Evolutionary conservation across 2,797 vertebrate species (phyloP), one percentile per base, ranked within the genome.

Genomic region (Lagocephalus sceleratus): DNA sequence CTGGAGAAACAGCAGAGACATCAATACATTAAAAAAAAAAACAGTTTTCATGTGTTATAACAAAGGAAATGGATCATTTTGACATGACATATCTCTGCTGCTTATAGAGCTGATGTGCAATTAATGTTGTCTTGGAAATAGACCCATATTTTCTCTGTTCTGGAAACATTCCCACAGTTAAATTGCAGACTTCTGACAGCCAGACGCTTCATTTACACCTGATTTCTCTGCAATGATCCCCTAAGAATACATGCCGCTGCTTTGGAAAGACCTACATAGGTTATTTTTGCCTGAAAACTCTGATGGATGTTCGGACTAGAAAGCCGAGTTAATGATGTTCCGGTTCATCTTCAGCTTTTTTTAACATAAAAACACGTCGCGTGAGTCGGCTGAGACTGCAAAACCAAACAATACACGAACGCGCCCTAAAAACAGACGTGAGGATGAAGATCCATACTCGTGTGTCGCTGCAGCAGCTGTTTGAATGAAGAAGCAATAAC

Each of bases 401-500:
- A 61, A 54, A 45, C 47, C 53, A 50, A 52, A 38, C 10, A 2
- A 5, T 52, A 25, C 2, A 2, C 8, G 12, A 63, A 39, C 59
- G 35, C 14, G 8, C 7, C 25, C 29, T 26, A 73, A 68, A 56
- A 54, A 57, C 29, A 60, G 58, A 50, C 44, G 71, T 63, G 54
- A 58, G 63, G 47, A 46, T 23, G 66, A 73, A 66, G 73, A 76
- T 77, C 71, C 71, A 70, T 78, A 64, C 65, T 61, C 39, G 63
- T 63, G 58, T 59, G 64, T 54, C 19, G 17, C 42, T 64, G 75
- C 63, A 72, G 69, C 47, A 51, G 54, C 60, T 63, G 66, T 68
- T 55, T 0, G 12, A 61, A 63, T 58, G 49, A 77, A 83, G 85
- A 89, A 85, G 83, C 81, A 91, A 86, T 86, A 76, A 67, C 64